A percentile compares a stretch with the other conserved stretches of the same genome.
Evolutionary conservation across 2,888 invertebrate genomes (phyloP).

Genomic region (Pseudococcus jackbeardsleyi): DNA sequence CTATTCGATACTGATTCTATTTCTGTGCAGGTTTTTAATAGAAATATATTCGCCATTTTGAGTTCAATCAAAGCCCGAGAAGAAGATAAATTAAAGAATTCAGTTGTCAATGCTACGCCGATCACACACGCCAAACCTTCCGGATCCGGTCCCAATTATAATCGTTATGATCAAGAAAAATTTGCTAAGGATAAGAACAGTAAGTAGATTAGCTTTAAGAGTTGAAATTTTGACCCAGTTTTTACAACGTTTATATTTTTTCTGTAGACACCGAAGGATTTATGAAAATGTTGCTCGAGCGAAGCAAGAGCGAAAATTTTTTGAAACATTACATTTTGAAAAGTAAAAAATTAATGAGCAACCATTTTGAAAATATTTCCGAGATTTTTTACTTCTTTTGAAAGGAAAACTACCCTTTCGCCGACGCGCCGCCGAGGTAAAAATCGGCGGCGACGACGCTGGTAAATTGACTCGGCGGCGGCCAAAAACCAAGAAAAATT

Average conservation of each 20-base stretch:
- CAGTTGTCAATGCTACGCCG: slow-evolving; percentile 74
- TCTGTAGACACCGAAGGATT: slow-evolving; percentile 93
- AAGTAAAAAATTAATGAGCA: no score
- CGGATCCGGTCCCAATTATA: slow-evolving; percentile 85
- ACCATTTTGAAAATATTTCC: no score
- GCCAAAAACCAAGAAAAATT: no score
- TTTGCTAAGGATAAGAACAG: slow-evolving; percentile 93
- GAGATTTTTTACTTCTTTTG: no score
- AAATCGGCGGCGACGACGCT: no score
- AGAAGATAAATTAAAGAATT: slow-evolving; percentile 81
- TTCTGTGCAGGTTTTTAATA: slow-evolving; percentile 81
- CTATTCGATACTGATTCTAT: not conserved
- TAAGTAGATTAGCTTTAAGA: slow-evolving; percentile 68
- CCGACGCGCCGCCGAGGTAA: no score
- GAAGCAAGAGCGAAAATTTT: no score
- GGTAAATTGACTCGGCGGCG: no score
- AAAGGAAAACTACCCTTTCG: no score
- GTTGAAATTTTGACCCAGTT: slow-evolving; percentile 5
- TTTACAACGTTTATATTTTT: not conserved
- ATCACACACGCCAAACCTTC: slow-evolving; percentile 77
- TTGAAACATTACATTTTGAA: no score
- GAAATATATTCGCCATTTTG: slow-evolving; percentile 91
- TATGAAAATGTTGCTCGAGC: no score
- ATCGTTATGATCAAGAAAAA: slow-evolving; percentile 99
- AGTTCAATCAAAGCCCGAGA: slow-evolving; percentile 93